These are phyloP conservation scores for Zootermopsis nevadensis DNA, from an alignment of 2,888 invertebrate genomes.

Conservation along the genomic window DNA sequence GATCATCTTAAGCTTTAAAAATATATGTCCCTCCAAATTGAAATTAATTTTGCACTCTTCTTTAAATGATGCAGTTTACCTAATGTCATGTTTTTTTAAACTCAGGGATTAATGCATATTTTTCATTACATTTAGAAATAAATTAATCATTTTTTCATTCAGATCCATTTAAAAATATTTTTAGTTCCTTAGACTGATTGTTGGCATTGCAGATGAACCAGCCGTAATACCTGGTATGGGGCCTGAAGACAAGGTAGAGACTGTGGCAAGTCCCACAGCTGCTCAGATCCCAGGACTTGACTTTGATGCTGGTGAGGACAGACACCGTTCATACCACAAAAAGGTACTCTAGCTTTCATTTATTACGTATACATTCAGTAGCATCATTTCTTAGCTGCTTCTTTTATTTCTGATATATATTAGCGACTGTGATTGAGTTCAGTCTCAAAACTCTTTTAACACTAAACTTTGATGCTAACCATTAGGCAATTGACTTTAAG, in stretches of 20 bases:
- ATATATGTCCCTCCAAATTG: too few relatives aligned
- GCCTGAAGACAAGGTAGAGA: constrained; percentile 91
- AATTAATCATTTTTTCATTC: too few relatives aligned
- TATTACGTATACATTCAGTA: not conserved
- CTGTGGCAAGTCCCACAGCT: constrained; percentile 59
- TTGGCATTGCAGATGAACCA: constrained; percentile 73
- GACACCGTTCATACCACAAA: constrained; percentile 73
- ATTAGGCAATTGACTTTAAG: too few relatives aligned
- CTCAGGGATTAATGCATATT: too few relatives aligned
- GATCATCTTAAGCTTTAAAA: too few relatives aligned
- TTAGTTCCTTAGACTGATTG: not conserved
- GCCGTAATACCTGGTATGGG: constrained; percentile 96
- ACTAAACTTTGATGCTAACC: too few relatives aligned
- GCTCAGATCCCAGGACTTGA: constrained; percentile 87
- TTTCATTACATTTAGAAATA: too few relatives aligned
- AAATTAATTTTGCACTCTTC: too few relatives aligned
- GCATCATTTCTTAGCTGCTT: not conserved
- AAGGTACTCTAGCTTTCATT: constrained; percentile 62
- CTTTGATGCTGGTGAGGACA: constrained; percentile 78
- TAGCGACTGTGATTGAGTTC: too few relatives aligned
- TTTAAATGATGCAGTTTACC: too few relatives aligned
- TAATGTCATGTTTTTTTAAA: too few relatives aligned
- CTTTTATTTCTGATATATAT: not conserved
- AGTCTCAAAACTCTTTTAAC: not conserved
- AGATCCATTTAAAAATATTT: not conserved